Evolutionary conservation across 2,113 vertebrate genomes (phyloP).

Genomic region (Callocephalon fimbriatum): DNA sequence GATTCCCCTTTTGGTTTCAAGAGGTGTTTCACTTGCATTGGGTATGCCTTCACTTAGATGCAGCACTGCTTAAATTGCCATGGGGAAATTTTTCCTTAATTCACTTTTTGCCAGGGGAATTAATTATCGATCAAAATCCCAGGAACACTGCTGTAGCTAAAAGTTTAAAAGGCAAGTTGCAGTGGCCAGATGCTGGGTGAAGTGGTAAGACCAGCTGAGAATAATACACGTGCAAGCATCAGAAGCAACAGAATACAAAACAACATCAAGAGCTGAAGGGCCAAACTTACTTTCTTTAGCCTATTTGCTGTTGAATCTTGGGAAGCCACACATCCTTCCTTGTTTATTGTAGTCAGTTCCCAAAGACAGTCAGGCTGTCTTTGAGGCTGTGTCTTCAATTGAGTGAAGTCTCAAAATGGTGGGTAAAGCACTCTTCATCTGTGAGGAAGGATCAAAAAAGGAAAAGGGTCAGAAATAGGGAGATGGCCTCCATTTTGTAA

Average conservation of each 20-base stretch:
- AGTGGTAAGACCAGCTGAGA: not conserved
- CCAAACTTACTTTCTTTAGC: not conserved
- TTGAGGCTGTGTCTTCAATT: not conserved
- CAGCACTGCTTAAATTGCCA: not conserved
- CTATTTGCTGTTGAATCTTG: not conserved
- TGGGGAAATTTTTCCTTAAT: not conserved
- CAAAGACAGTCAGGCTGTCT: not conserved
- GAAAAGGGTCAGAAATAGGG: not conserved
- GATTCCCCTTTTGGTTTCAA: not conserved
- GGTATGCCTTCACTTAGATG: not conserved
- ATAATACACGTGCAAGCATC: rapidly evolving
- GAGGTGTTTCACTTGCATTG: not conserved
- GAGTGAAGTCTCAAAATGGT: not conserved
- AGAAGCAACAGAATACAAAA: not conserved
- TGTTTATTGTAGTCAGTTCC: not conserved
- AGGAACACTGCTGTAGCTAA: not conserved
- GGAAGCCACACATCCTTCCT: not conserved
- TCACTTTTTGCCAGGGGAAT: not conserved
- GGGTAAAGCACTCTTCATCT: not conserved
- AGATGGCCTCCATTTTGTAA: not conserved
- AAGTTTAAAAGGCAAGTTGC: not conserved
- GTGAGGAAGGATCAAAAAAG: not conserved
- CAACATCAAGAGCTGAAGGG: not conserved
- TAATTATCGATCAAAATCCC: not conserved
- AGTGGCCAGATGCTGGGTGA: not conserved